Evolutionary conservation across 2,113 vertebrate species (phyloP).

Genomic region (Furnarius figulus): DNA sequence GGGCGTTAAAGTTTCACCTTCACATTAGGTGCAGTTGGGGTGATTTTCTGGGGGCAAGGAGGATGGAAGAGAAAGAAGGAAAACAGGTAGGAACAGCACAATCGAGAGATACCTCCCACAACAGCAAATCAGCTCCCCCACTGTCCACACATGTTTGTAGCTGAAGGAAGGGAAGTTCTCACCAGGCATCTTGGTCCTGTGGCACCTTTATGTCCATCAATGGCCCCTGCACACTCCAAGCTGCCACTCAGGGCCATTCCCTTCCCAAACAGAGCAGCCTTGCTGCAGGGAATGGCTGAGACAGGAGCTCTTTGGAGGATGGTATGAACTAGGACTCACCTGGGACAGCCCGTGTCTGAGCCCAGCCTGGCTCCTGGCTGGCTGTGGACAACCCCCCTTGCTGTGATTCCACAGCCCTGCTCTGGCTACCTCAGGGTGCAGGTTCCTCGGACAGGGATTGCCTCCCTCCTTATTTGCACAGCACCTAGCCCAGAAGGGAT

Average conservation of each 20-base stretch:
- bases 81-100: neutral
- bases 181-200: neutral
- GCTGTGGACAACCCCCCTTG: neutral
- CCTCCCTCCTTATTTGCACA: neutral
- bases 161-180: neutral
- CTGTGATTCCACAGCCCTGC: fast-evolving
- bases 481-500: neutral
- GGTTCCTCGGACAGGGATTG: neutral
- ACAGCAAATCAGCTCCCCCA: neutral
- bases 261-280: neutral
- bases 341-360: neutral
- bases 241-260: neutral
- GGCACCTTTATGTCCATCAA: neutral
- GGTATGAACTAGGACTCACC: fast-evolving
- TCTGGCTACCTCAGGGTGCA: neutral
- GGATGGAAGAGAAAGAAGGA: neutral
- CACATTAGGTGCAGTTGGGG: neutral
- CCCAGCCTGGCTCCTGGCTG: neutral
- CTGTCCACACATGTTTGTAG: neutral
- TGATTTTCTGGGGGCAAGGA: neutral
- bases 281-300: fast-evolving
- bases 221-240: neutral
- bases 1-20: neutral
- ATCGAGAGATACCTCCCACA: neutral
- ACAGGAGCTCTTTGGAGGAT: neutral